Conservation (phyloP, 1,140 invertebrate species). For the Temnothorax curvispinosus region DNA sequence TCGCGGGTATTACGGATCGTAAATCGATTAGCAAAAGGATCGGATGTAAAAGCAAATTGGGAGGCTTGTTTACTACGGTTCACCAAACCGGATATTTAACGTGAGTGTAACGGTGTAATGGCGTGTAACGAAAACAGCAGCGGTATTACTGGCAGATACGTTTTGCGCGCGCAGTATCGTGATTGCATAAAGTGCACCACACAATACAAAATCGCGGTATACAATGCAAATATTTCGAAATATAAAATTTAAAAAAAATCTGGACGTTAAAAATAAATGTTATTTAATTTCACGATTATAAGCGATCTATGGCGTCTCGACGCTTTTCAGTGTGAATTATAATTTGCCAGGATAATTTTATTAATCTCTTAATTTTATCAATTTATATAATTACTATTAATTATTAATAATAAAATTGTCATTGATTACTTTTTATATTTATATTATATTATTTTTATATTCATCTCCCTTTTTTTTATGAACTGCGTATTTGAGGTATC, state of each 20-base stretch:
- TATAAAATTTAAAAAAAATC: slow-evolving; percentile 1
- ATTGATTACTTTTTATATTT: background rate
- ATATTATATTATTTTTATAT: background rate
- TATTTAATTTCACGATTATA: background rate
- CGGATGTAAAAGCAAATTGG: slow-evolving; percentile 69
- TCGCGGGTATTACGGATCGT: slow-evolving; percentile 34
- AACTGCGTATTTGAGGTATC: background rate
- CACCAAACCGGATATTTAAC: slow-evolving; percentile 63
- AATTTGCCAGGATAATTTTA: background rate
- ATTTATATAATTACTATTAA: too few species aligned
- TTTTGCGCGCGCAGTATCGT: background rate
- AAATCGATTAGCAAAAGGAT: slow-evolving; percentile 61
- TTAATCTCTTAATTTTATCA: background rate
- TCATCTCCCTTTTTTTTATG: background rate
- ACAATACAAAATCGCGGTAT: background rate
- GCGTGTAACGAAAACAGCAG: slow-evolving; percentile 68
- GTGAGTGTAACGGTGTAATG: slow-evolving; percentile 64
- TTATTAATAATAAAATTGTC: too few species aligned
- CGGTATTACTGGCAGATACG: slow-evolving; percentile 6
- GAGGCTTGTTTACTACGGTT: slow-evolving; percentile 70
- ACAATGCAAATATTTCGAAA: slow-evolving; percentile 22
- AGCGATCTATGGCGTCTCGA: background rate
- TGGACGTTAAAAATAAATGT: background rate
- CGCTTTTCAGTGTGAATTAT: background rate
- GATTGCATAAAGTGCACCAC: background rate